A percentile compares a stretch with the other conserved stretches of the same genome.
These are phyloP conservation scores for Lottia gigantea DNA, from an alignment of 2,888 invertebrate genomes.

Conservation along the genomic window DNA sequence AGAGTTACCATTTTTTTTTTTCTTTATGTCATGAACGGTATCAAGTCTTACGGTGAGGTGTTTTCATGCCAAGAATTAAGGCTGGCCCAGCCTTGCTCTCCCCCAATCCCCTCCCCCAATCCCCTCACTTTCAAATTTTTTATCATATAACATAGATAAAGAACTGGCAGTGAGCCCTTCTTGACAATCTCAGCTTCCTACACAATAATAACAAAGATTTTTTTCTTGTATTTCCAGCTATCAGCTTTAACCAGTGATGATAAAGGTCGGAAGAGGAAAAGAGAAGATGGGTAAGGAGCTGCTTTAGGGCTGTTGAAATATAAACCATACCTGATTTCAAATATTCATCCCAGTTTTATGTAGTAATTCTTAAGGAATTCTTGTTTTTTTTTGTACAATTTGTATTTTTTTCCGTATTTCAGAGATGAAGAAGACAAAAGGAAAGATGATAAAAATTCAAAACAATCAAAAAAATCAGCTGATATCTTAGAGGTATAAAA, in stretches of 20 bases:
- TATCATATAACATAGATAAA: too few relatives aligned
- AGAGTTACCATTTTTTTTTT: background rate
- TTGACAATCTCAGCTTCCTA: too few relatives aligned
- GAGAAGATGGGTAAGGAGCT: constrained; percentile 8
- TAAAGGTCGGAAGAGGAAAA: background rate
- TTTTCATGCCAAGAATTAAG: too few relatives aligned
- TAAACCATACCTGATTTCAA: background rate
- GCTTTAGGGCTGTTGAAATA: background rate
- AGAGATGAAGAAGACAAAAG: constrained; percentile 33
- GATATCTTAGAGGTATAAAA: background rate
- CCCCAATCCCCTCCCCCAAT: too few relatives aligned
- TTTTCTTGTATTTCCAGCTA: background rate
- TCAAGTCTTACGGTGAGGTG: too few relatives aligned
- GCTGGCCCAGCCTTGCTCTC: too few relatives aligned
- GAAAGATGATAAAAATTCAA: constrained; percentile 31
- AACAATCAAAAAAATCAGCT: constrained; percentile 35
- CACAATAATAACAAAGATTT: too few relatives aligned
- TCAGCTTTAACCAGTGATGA: background rate
- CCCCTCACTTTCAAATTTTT: too few relatives aligned
- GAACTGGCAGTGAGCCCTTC: too few relatives aligned
- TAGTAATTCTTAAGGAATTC: too few relatives aligned
- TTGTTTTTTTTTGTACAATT: background rate
- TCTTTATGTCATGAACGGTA: too few relatives aligned
- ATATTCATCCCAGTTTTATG: too few relatives aligned
- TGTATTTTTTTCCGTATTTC: background rate